Evolutionary conservation across 2,113 vertebrate species (phyloP).

Genomic region (Columbina picui): DNA sequence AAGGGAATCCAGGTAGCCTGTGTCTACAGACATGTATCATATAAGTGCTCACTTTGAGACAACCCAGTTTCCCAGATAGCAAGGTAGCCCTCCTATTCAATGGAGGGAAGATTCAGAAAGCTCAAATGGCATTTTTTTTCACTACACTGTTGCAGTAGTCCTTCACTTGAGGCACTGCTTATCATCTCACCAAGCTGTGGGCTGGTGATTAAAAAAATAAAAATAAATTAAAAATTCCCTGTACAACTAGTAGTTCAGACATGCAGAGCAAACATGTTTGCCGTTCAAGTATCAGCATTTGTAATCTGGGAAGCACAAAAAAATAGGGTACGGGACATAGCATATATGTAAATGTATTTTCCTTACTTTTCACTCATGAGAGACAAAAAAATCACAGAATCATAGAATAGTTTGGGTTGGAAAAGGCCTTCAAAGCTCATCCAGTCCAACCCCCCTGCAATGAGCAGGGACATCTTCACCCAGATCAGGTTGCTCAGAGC

Average conservation of each 20-base stretch:
- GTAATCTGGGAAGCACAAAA: neutral
- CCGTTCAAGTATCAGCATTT: accelerated
- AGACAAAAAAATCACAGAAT: neutral
- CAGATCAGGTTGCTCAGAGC: too few relatives aligned
- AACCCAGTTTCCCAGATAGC: neutral
- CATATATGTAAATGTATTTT: neutral
- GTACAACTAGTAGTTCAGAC: neutral
- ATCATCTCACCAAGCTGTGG: neutral
- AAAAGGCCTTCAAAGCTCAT: too few relatives aligned
- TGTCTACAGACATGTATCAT: neutral
- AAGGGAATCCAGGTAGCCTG: neutral
- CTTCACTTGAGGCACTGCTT: neutral
- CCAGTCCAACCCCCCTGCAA: too few relatives aligned
- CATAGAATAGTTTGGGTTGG: too few relatives aligned
- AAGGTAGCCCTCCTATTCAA: neutral
- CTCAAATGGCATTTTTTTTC: neutral
- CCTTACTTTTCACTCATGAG: neutral
- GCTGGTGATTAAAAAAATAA: neutral
- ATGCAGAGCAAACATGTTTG: neutral
- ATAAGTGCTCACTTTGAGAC: neutral
- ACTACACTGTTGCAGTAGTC: neutral
- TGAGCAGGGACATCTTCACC: too few relatives aligned
- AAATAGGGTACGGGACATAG: neutral
- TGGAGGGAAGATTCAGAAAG: neutral
- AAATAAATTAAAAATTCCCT: too few relatives aligned